Conservation (phyloP, 2,113 vertebrate species). For the Gorilla gorilla region DNA sequence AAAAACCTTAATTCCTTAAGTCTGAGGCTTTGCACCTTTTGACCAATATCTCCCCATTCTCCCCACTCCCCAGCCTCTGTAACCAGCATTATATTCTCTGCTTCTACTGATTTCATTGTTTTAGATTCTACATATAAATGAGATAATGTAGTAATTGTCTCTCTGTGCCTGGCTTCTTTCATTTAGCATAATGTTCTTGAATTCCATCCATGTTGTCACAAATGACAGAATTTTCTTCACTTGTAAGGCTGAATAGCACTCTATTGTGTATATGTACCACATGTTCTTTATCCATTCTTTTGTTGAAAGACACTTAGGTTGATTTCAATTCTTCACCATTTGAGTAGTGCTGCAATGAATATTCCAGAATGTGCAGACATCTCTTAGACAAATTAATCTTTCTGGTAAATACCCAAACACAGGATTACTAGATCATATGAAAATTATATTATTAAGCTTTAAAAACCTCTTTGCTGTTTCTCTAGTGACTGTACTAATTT, state of each 20-base stretch:
- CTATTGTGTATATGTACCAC: neutral
- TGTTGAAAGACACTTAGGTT: neutral
- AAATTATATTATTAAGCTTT: neutral
- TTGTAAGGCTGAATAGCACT: neutral
- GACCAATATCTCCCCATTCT: neutral
- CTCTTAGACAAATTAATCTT: neutral
- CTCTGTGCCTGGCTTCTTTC: neutral
- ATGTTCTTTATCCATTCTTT: neutral
- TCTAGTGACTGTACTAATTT: neutral
- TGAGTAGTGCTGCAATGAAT: neutral
- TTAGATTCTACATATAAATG: neutral
- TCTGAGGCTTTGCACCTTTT: neutral
- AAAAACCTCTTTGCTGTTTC: neutral
- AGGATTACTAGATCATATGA: neutral
- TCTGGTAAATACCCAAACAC: neutral
- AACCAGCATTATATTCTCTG: neutral
- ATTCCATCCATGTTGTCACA: neutral
- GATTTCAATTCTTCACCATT: neutral
- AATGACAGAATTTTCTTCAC: neutral
- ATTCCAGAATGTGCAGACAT: neutral
- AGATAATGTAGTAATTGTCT: neutral
- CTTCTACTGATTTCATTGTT: neutral
- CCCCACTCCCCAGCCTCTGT: neutral
- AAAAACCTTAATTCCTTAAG: neutral
- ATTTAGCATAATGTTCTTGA: neutral